Conservation (phyloP, 2,797 vertebrate species). For the Huso huso region DNA sequence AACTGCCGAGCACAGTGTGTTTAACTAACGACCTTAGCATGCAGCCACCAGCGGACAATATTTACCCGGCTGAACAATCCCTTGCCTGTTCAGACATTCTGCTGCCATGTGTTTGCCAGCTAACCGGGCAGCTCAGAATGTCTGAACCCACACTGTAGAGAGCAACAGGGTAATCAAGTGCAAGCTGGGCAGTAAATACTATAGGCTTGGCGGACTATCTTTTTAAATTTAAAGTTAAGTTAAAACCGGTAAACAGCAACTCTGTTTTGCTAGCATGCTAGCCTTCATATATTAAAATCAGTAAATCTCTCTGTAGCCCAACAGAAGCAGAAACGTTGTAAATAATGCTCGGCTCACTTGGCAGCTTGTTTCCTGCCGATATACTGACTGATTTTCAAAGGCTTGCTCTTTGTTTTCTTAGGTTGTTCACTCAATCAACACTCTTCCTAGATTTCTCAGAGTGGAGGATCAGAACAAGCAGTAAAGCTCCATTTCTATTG, state of each 20-base stretch:
- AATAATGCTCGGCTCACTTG: neutral
- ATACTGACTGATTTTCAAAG: too few relatives aligned
- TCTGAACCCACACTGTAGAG: slow-evolving; percentile 4
- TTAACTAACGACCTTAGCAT: slow-evolving; percentile 27
- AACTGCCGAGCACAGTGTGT: slow-evolving; percentile 24
- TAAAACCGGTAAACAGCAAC: neutral
- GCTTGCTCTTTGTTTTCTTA: too few relatives aligned
- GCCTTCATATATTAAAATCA: neutral
- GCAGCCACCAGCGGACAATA: slow-evolving; percentile 14
- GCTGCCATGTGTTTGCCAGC: slow-evolving; percentile 16
- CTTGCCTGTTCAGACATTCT: slow-evolving; percentile 28
- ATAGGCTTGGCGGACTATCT: neutral
- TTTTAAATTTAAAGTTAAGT: neutral
- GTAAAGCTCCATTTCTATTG: neutral
- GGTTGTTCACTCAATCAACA: neutral
- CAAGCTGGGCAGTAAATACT: neutral
- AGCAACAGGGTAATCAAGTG: neutral
- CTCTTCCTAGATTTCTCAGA: neutral
- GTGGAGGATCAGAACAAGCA: neutral
- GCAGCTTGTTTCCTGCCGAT: neutral
- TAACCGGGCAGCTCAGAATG: slow-evolving; percentile 17
- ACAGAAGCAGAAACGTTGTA: neutral
- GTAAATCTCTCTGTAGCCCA: neutral
- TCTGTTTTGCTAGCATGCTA: neutral
- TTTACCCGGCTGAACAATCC: slow-evolving; percentile 30